These are phyloP conservation scores for Drosophila nebulosa DNA, from an alignment of 1,140 invertebrate genomes.

Conservation along the genomic window DNA sequence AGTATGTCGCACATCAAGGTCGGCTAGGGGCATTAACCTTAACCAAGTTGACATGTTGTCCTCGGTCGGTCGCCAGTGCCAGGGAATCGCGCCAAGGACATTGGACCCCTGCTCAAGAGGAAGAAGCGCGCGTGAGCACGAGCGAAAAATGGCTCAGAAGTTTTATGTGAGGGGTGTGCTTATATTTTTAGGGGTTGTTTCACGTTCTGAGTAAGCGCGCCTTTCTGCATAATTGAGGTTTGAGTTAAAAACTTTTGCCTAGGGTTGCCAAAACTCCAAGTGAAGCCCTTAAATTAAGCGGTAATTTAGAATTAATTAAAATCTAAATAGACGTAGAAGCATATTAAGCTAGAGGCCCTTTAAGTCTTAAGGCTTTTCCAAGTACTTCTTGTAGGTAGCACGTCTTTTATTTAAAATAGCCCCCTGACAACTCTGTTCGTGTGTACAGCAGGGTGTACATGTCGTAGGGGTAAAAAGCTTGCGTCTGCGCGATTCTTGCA, in stretches of 20 bases:
- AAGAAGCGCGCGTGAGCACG: conserved; percentile 10
- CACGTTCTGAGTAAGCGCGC: conserved; percentile 23
- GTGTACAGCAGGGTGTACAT: conserved; percentile 14
- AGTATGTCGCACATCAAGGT: conserved; percentile 78
- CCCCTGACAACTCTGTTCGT: conserved; percentile 38
- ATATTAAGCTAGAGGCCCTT: no score
- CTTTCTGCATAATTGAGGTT: conserved; percentile 24
- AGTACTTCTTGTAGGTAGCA: background rate
- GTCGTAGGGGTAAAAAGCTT: conserved; percentile 54
- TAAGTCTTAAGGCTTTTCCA: no score
- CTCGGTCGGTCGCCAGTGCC: conserved; percentile 44
- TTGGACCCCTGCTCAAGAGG: conserved; percentile 54
- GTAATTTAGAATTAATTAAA: no score
- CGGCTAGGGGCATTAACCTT: conserved; percentile 78
- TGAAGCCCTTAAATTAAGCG: no score
- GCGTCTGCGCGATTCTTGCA: conserved; percentile 27
- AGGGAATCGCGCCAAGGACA: conserved; percentile 64
- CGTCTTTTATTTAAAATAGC: no score
- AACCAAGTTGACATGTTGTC: conserved; percentile 62
- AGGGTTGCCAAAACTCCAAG: conserved; percentile 35
- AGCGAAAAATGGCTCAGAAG: conserved; percentile 59
- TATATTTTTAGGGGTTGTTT: conserved; percentile 58
- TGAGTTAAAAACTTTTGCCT: conserved; percentile 41
- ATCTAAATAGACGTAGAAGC: no score
- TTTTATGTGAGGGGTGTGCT: conserved; percentile 49